Evolutionary conservation across 2,888 invertebrate species (phyloP).

Genomic region (Yponomeuta cagnagella): DNA sequence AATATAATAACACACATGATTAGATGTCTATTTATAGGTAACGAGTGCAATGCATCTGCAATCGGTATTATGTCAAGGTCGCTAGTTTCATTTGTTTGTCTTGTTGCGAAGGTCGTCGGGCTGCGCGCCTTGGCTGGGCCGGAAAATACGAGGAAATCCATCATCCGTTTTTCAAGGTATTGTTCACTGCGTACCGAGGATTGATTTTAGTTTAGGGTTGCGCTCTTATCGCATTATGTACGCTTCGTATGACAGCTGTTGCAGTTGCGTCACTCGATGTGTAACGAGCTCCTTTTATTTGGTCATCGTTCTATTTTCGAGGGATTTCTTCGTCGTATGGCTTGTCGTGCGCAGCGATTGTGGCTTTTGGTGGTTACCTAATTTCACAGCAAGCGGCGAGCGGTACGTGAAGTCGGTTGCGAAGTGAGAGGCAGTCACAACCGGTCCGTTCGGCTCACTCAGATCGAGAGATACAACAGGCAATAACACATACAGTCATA

Average conservation of each 20-base stretch:
- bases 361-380: constrained; percentile 70
- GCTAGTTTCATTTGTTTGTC: constrained; percentile 67
- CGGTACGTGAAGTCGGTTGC: constrained; percentile 60
- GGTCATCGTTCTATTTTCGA: constrained; percentile 22
- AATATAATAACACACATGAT: constrained; percentile 56
- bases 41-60: constrained; percentile 60
- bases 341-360: constrained; percentile 51
- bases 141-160: constrained; percentile 73
- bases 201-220: constrained; percentile 34
- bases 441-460: constrained; percentile 65
- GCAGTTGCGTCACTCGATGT: constrained; percentile 9
- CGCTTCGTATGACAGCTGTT: background rate
- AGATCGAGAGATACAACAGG: constrained; percentile 56
- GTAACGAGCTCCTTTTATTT: constrained; percentile 10
- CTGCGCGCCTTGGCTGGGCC: constrained; percentile 52
- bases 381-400: constrained; percentile 65
- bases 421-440: constrained; percentile 73
- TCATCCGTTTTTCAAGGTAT: constrained; percentile 66
- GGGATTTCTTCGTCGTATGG: constrained; percentile 52
- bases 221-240: background rate
- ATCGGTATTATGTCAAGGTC: constrained; percentile 69
- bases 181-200: constrained; percentile 43
- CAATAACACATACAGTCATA: constrained; percentile 36
- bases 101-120: constrained; percentile 64
- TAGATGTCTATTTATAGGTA: constrained; percentile 59